Percentiles rank a stretch among this genome's conserved stretches.
phyloP scores from a whole-genome alignment of 2,888 invertebrate genomes.

The Phortica magna region DNA sequence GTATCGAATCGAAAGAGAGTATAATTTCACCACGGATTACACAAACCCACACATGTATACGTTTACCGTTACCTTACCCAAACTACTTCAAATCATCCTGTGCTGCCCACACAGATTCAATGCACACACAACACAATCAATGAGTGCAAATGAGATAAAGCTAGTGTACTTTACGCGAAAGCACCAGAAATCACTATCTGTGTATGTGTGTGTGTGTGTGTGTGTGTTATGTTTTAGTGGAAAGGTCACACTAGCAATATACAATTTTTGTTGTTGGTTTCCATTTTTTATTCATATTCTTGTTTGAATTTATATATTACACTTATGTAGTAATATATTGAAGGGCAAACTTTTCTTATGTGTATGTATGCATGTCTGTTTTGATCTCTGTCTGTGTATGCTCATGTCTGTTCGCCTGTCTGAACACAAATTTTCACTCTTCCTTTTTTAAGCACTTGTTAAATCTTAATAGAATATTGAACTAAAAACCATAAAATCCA shows the following conservation, averaged over 20 bases:
- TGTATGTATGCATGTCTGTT: not conserved
- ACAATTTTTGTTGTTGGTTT: conserved; percentile 17
- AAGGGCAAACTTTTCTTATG: conserved; percentile 47
- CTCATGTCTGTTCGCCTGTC: not conserved
- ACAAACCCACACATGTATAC: conserved; percentile 2
- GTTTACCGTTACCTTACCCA: conserved; percentile 18
- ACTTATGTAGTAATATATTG: conserved; percentile 49
- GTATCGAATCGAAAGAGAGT: conserved; percentile 23
- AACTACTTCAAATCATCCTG: conserved; percentile 4
- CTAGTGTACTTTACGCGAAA: conserved; percentile 30
- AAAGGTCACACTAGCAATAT: conserved; percentile 59
- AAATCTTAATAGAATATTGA: not conserved
- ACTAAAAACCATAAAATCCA: not conserved
- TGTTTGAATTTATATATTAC: not conserved
- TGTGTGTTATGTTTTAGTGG: conserved; percentile 59
- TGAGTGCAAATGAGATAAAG: conserved; percentile 48
- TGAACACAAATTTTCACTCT: conserved; percentile 21
- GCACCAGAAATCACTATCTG: not conserved
- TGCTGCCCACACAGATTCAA: not conserved
- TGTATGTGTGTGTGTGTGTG: conserved; percentile 20
- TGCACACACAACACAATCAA: not conserved
- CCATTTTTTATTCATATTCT: not conserved
- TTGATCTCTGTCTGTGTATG: conserved; percentile 45
- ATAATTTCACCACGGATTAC: conserved; percentile 25
- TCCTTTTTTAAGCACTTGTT: conserved; percentile 9